A percentile compares a stretch with the other conserved stretches of the same genome.
phyloP scores from a whole-genome alignment of 1,140 invertebrate genomes.

The Nylanderia fulva region DNA sequence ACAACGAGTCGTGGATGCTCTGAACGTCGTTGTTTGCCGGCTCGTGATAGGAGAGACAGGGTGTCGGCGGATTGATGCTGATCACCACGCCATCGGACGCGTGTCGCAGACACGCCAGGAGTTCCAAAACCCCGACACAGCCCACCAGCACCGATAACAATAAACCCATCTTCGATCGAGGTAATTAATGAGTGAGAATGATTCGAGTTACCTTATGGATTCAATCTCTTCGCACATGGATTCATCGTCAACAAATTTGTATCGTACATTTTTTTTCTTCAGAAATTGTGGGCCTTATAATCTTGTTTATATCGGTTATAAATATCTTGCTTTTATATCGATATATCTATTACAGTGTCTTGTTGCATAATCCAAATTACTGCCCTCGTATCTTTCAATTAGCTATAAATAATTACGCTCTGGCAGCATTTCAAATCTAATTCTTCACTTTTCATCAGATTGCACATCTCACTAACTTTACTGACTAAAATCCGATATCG shows the following conservation, averaged over 20 bases:
- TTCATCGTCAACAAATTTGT: slow-evolving; percentile 10
- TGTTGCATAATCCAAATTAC: slow-evolving; percentile 32
- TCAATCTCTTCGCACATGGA: background rate
- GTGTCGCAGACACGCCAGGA: slow-evolving; percentile 87
- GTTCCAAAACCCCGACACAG: slow-evolving; percentile 90
- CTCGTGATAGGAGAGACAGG: slow-evolving; percentile 81
- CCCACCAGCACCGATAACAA: slow-evolving; percentile 90
- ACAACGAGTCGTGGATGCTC: slow-evolving; percentile 81
- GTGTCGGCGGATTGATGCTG: slow-evolving; percentile 74
- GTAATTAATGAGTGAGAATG: background rate
- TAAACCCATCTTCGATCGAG: slow-evolving; percentile 87
- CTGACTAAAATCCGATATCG: background rate
- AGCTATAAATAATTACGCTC: slow-evolving; percentile 51
- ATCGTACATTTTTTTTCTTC: background rate
- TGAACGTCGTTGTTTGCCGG: slow-evolving; percentile 70
- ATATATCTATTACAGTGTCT: background rate
- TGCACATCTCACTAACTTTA: slow-evolving; percentile 5
- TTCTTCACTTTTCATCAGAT: slow-evolving; percentile 36
- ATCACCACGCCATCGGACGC: slow-evolving; percentile 84
- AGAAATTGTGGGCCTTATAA: background rate
- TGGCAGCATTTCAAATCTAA: slow-evolving; percentile 48
- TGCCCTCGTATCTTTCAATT: slow-evolving; percentile 34
- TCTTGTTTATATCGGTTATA: background rate
- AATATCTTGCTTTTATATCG: too few relatives aligned
- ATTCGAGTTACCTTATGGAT: background rate